Evolutionary conservation across 2,797 vertebrate species (phyloP).

Genomic region (Antrozous pallidus): DNA sequence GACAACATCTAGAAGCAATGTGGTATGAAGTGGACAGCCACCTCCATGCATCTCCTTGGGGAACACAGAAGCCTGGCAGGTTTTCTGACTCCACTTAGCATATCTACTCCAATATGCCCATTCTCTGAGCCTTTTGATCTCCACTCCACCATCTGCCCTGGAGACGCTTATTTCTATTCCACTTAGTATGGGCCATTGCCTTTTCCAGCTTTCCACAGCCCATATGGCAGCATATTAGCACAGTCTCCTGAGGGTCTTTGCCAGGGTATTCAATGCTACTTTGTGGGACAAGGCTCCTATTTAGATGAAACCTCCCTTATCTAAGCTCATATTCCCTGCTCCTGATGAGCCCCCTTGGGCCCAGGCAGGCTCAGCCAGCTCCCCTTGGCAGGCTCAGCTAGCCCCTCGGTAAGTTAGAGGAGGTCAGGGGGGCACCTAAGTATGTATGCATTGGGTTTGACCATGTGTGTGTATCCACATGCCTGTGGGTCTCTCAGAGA

Average conservation of each 20-base stretch:
- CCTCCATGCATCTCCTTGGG: fast-evolving
- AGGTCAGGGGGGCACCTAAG: fast-evolving
- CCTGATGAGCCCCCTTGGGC: not conserved
- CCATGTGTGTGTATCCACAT: too few relatives aligned
- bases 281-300: not conserved
- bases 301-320: not conserved
- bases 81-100: fast-evolving
- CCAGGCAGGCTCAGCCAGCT: too few relatives aligned
- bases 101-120: not conserved
- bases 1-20: fast-evolving
- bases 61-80: too few relatives aligned
- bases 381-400: too few relatives aligned
- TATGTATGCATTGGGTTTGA: fast-evolving
- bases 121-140: not conserved
- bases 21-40: fast-evolving
- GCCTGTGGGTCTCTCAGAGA: not conserved
- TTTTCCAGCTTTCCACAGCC: not conserved
- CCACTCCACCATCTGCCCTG: not conserved
- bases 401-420: fast-evolving
- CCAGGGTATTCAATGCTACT: not conserved
- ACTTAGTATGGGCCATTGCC: not conserved
- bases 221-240: not conserved
- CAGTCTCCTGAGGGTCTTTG: not conserved
- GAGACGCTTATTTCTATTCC: not conserved
- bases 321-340: too few relatives aligned